phyloP scores from a whole-genome alignment of 2,113 vertebrate species.

The Nycticryphes semicollaris region DNA sequence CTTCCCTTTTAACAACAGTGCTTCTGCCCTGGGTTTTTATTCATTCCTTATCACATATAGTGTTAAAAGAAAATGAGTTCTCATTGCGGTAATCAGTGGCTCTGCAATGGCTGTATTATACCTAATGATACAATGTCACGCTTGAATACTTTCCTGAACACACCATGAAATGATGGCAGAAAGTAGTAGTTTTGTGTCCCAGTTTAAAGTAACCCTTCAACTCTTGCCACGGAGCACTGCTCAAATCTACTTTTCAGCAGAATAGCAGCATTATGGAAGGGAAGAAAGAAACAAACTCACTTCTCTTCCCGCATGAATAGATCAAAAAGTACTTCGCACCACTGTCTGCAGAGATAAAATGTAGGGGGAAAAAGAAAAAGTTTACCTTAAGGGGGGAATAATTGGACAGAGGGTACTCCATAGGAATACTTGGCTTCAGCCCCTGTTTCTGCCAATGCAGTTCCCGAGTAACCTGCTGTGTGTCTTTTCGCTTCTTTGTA shows the following conservation, averaged over 20 bases:
- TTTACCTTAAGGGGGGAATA: background rate
- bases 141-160: conserved; percentile 47
- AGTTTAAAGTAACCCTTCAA: background rate
- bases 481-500: background rate
- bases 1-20: background rate
- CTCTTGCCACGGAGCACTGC: background rate
- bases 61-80: conserved; percentile 53
- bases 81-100: conserved; percentile 44
- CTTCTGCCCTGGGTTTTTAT: conserved; percentile 15
- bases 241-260: background rate
- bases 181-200: background rate
- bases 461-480: background rate
- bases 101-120: conserved; percentile 29
- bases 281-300: background rate
- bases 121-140: conserved; percentile 50
- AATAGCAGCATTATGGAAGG: background rate
- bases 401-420: background rate
- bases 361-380: background rate
- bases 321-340: background rate
- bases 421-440: background rate
- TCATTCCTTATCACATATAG: background rate
- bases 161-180: conserved; percentile 57
- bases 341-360: background rate
- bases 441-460: background rate
- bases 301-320: background rate